These are phyloP conservation scores for Archilochus colubris DNA, from an alignment of 2,113 vertebrate genomes.

Conservation along the genomic window DNA sequence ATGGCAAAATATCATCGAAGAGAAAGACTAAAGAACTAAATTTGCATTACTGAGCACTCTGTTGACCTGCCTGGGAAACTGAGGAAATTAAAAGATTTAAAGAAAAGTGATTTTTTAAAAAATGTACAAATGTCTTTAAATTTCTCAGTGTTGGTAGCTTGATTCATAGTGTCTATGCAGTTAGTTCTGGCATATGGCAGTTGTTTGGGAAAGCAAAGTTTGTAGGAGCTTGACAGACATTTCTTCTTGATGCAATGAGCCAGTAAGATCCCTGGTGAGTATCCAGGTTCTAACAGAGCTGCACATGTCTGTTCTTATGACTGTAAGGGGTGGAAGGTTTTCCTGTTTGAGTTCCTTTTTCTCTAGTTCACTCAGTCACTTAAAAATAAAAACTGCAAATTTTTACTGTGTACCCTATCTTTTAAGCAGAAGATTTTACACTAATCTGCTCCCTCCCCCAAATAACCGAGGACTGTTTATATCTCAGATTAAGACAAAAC, in stretches of 20 bases:
- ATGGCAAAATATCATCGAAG: not conserved
- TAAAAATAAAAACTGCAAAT: not conserved
- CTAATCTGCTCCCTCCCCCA: not conserved
- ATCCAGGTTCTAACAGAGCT: constrained; percentile 51
- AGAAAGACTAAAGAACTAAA: not conserved
- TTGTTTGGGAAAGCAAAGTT: constrained; percentile 58
- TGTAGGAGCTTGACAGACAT: constrained; percentile 57
- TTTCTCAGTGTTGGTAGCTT: not conserved
- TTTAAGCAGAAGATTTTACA: not conserved
- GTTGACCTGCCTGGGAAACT: not conserved
- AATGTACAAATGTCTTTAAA: not conserved
- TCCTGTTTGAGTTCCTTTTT: constrained; percentile 31
- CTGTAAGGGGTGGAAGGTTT: constrained; percentile 1
- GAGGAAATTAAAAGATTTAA: not conserved
- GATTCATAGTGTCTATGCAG: not conserved
- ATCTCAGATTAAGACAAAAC: not conserved
- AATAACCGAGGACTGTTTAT: not conserved
- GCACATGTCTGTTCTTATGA: constrained; percentile 35
- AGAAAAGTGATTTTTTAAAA: not conserved
- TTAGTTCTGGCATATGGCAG: constrained; percentile 39
- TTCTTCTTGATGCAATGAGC: constrained; percentile 49
- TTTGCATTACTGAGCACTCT: not conserved
- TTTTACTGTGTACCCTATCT: not conserved
- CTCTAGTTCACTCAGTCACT: constrained; percentile 10
- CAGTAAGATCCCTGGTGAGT: constrained; percentile 51